These are phyloP conservation scores for Lophura nycthemera DNA, from an alignment of 2,113 vertebrate species.

Conservation along the genomic window DNA sequence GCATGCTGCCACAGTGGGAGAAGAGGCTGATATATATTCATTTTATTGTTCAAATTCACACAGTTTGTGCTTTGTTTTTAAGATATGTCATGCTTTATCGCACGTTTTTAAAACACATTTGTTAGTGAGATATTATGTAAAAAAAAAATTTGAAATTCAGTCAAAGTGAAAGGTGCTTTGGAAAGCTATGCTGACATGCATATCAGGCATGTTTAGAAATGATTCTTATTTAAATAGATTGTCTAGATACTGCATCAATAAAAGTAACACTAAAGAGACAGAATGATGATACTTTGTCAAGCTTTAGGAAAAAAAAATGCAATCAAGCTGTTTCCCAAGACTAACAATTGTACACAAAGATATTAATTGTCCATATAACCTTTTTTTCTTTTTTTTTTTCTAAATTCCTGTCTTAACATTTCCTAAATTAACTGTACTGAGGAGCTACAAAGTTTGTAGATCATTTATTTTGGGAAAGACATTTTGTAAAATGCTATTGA, in stretches of 20 bases:
- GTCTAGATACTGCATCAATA: not conserved
- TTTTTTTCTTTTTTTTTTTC: not conserved
- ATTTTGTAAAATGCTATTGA: not conserved
- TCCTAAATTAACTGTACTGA: not conserved
- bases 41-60: not conserved
- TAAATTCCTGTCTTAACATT: not conserved
- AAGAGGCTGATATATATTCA: fast-evolving
- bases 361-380: not conserved
- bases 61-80: not conserved
- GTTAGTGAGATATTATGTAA: not conserved
- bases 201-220: not conserved
- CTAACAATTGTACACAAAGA: not conserved
- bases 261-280: not conserved
- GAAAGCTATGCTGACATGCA: not conserved
- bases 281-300: not conserved
- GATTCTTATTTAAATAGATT: not conserved
- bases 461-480: not conserved
- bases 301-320: not conserved
- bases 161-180: not conserved
- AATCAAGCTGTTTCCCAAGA: not conserved
- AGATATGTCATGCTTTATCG: not conserved
- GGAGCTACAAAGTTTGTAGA: not conserved
- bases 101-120: not conserved
- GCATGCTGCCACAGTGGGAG: fast-evolving
- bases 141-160: not conserved